These are phyloP conservation scores for Cisticola juncidis DNA, from an alignment of 2,113 vertebrate genomes.

Conservation along the genomic window DNA sequence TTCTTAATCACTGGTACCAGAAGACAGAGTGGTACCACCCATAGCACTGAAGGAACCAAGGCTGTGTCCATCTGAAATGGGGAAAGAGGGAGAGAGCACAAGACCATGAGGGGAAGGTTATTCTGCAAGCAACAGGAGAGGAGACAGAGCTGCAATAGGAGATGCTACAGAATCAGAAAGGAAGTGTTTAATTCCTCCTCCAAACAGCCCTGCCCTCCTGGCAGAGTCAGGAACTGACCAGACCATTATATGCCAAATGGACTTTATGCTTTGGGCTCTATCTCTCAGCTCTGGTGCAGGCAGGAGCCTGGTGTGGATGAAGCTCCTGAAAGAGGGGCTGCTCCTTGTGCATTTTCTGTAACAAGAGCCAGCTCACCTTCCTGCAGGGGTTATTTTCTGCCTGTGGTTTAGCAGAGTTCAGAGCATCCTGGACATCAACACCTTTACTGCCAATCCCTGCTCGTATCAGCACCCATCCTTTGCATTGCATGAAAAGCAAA, in stretches of 20 bases:
- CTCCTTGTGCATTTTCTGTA: neutral
- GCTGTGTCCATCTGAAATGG: neutral
- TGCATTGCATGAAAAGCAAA: slow-evolving; percentile 68
- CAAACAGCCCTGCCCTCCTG: neutral
- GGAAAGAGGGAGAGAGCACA: neutral
- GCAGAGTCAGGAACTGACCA: neutral
- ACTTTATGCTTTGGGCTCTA: neutral
- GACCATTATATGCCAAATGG: neutral
- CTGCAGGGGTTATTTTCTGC: neutral
- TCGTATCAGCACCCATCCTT: slow-evolving; percentile 50
- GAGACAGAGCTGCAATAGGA: neutral
- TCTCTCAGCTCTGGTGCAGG: neutral
- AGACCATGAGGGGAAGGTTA: neutral
- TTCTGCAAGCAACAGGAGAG: neutral
- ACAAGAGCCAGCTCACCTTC: neutral
- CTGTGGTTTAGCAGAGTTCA: slow-evolving; percentile 36
- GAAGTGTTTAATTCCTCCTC: neutral
- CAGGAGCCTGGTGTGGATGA: neutral
- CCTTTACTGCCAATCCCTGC: slow-evolving; percentile 55
- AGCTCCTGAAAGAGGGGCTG: neutral
- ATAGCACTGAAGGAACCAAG: neutral
- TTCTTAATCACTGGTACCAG: neutral
- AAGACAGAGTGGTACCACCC: neutral
- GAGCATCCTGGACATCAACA: slow-evolving; percentile 51
- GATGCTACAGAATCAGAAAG: neutral